Evolutionary conservation across 2,113 vertebrate species (phyloP).

Genomic region (Upupa epops): DNA sequence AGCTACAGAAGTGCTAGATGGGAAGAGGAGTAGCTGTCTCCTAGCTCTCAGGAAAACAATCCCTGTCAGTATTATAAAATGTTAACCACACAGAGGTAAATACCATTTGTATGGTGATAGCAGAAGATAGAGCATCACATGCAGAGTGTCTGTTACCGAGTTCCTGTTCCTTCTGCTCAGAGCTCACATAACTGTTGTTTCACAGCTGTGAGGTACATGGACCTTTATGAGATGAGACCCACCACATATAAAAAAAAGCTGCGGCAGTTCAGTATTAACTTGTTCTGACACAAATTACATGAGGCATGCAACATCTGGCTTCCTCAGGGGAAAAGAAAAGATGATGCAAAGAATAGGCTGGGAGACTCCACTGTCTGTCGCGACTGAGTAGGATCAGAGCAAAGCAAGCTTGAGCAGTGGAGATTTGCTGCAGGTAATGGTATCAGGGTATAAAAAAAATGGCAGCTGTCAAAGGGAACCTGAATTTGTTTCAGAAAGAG

Average conservation of each 20-base stretch:
- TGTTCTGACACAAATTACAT: slow-evolving; percentile 63
- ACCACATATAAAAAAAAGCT: background rate
- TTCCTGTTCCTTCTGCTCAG: slow-evolving; percentile 10
- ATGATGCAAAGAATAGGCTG: slow-evolving; percentile 3
- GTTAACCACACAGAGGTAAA: background rate
- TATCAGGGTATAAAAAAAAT: slow-evolving; percentile 46
- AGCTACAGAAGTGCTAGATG: background rate
- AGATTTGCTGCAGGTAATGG: slow-evolving; percentile 70
- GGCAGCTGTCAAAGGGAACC: slow-evolving; percentile 55
- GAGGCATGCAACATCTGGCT: slow-evolving; percentile 65
- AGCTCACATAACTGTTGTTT: background rate
- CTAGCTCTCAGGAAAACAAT: background rate
- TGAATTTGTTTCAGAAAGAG: slow-evolving; percentile 29
- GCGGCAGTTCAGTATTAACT: slow-evolving; percentile 38
- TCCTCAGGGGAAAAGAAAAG: background rate
- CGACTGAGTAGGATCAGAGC: slow-evolving; percentile 54
- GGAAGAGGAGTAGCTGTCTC: background rate
- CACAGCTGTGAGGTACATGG: slow-evolving; percentile 43
- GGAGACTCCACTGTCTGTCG: slow-evolving; percentile 1
- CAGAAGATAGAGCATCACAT: background rate
- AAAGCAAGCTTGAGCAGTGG: slow-evolving; percentile 46
- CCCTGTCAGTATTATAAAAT: rapidly evolving
- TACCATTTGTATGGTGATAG: background rate
- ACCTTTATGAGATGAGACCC: background rate
- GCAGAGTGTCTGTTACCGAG: background rate